Evolutionary conservation across 2,888 invertebrate species (phyloP).

Genomic region (Megalurothrips usitatus): DNA sequence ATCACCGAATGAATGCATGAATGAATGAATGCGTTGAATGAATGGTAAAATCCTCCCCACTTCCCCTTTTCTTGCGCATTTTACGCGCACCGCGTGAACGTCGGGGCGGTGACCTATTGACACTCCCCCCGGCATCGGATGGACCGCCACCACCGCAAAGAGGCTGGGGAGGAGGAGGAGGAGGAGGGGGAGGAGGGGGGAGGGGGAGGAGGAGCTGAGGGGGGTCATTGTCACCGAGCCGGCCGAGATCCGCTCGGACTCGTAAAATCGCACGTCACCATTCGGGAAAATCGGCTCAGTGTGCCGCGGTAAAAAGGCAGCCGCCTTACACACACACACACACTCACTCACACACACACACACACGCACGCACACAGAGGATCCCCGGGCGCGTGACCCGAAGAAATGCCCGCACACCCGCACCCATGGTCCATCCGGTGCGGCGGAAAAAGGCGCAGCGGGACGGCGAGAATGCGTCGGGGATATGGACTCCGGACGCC

Average conservation of each 20-base stretch:
- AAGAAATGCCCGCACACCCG: too few relatives aligned
- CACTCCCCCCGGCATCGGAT: not conserved
- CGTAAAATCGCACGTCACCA: constrained; percentile 26
- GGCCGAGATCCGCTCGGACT: constrained; percentile 4
- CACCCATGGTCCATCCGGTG: too few relatives aligned
- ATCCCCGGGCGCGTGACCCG: too few relatives aligned
- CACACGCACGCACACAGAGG: too few relatives aligned
- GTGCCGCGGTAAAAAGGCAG: not conserved
- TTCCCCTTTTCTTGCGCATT: not conserved
- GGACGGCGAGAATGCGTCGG: too few relatives aligned
- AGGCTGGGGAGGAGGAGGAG: not conserved
- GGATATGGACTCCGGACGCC: too few relatives aligned
- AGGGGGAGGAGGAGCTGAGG: not conserved
- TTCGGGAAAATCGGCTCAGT: constrained; percentile 8
- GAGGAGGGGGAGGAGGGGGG: not conserved
- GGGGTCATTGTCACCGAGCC: constrained; percentile 7
- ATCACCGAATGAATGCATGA: too few relatives aligned
- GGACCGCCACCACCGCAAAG: not conserved
- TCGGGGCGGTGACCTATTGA: too few relatives aligned
- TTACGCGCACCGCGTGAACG: not conserved
- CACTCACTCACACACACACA: too few relatives aligned
- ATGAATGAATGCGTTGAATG: not conserved
- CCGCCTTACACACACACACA: too few relatives aligned
- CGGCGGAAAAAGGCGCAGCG: too few relatives aligned
- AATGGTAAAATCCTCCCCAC: not conserved